These are phyloP conservation scores for Drosophila paulistorum DNA, from an alignment of 1,140 invertebrate genomes.

Conservation along the genomic window DNA sequence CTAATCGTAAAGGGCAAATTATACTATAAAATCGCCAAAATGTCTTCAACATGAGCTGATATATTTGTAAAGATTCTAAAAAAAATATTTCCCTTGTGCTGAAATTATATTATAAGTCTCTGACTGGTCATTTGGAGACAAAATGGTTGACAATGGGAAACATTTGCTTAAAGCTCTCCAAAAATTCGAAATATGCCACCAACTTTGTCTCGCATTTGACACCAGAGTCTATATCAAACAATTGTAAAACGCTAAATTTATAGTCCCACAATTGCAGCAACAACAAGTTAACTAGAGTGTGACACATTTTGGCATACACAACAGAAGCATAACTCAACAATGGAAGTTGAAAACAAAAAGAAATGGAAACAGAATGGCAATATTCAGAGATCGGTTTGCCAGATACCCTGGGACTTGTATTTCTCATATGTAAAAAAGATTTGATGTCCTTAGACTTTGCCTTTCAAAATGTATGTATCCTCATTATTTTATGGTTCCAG, in stretches of 20 bases:
- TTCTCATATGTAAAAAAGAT: no score
- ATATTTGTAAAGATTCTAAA: not conserved
- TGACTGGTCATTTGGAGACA: not conserved
- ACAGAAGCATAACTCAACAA: slow-evolving; percentile 1
- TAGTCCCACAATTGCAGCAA: slow-evolving; percentile 1
- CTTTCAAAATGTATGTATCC: not conserved
- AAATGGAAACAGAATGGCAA: not conserved
- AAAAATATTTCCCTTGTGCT: no score
- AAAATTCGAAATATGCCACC: not conserved
- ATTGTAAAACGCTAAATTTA: slow-evolving; percentile 5
- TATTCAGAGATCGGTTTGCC: not conserved
- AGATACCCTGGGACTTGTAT: not conserved
- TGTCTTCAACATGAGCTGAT: no score
- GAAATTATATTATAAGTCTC: not conserved
- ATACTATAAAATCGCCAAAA: no score
- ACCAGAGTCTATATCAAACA: not conserved
- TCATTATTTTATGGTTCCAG: not conserved
- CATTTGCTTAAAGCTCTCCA: not conserved
- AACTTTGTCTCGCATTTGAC: not conserved
- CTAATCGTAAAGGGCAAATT: no score
- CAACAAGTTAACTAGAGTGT: slow-evolving; percentile 9
- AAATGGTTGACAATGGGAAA: not conserved
- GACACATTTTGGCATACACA: slow-evolving; percentile 11
- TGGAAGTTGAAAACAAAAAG: not conserved
- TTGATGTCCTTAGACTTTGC: no score